A percentile compares a stretch with the other conserved stretches of the same genome.
These are phyloP conservation scores for Pelodiscus sinensis DNA, from an alignment of 2,113 vertebrate genomes.

Conservation along the genomic window DNA sequence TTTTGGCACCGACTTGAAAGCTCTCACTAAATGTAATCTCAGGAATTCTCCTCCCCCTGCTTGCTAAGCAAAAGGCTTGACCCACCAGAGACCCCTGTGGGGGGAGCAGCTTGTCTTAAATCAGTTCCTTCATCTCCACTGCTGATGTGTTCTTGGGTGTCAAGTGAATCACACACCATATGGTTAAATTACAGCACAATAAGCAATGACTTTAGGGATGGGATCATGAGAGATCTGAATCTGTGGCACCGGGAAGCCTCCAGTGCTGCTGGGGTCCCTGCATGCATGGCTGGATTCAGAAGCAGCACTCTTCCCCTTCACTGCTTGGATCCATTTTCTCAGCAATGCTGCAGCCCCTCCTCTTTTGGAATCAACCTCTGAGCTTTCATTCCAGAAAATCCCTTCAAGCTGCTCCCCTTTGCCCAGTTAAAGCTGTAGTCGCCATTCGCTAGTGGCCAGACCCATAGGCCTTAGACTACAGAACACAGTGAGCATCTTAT, in stretches of 20 bases:
- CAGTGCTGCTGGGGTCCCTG: background rate
- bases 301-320: background rate
- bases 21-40: background rate
- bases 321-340: background rate
- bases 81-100: background rate
- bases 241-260: background rate
- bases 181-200: slow-evolving; percentile 20
- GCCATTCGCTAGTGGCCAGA: background rate
- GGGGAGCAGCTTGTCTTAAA: slow-evolving; percentile 41
- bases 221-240: slow-evolving; percentile 23
- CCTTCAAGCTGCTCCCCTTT: background rate
- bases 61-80: slow-evolving; percentile 8
- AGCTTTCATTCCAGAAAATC: background rate
- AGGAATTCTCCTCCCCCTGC: background rate
- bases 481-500: background rate
- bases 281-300: background rate
- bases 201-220: background rate
- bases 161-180: background rate
- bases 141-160: slow-evolving; percentile 52
- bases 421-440: background rate
- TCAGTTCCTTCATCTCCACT: slow-evolving; percentile 10
- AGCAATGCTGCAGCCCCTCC: background rate
- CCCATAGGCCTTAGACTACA: background rate
- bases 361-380: background rate
- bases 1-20: slow-evolving; percentile 20